These are phyloP conservation scores for Enhydra lutris DNA, from an alignment of 2,113 vertebrate genomes.

Conservation along the genomic window DNA sequence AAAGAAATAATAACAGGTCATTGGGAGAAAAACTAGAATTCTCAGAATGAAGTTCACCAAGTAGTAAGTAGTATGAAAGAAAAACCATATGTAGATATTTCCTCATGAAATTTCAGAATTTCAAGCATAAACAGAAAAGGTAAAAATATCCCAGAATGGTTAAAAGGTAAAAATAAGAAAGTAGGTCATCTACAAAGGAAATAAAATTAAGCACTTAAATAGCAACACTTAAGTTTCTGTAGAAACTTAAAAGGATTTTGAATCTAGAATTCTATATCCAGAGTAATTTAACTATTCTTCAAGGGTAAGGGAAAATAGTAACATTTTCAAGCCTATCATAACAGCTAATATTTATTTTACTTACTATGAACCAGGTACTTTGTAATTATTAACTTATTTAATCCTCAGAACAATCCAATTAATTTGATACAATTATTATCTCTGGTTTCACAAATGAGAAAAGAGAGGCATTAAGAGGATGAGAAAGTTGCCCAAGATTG, in stretches of 20 bases:
- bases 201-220: background rate
- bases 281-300: background rate
- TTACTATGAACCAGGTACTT: background rate
- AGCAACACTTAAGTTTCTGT: background rate
- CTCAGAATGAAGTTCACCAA: background rate
- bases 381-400: slow-evolving; percentile 9
- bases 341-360: background rate
- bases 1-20: background rate
- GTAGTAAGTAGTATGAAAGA: background rate
- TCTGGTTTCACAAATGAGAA: slow-evolving; percentile 6
- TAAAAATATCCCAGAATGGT: background rate
- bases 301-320: background rate
- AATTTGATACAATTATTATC: background rate
- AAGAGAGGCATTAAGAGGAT: background rate
- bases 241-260: background rate
- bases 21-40: background rate
- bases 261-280: background rate
- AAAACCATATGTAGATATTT: background rate
- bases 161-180: background rate
- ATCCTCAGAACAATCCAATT: background rate
- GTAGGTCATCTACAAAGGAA: background rate
- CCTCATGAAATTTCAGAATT: background rate
- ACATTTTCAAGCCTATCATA: background rate
- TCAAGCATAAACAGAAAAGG: background rate
- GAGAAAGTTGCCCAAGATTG: background rate